phyloP scores from a whole-genome alignment of 2,113 vertebrate species.

The Struthio camelus region DNA sequence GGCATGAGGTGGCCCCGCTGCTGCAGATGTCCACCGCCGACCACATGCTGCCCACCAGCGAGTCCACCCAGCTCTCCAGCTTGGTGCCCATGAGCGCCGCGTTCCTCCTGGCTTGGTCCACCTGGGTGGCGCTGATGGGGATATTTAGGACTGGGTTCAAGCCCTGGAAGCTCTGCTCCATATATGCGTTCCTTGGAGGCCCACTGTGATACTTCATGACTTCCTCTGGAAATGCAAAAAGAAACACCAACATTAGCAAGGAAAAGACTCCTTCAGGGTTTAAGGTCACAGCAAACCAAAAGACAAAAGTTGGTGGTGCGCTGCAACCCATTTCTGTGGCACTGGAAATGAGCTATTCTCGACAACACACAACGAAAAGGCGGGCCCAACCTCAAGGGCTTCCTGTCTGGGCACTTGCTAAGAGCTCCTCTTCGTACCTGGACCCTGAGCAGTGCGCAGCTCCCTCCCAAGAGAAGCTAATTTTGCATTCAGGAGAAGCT shows the following conservation, averaged over 20 bases:
- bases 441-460: background rate
- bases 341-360: background rate
- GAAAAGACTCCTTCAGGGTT: background rate
- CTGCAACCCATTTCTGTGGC: rapidly evolving
- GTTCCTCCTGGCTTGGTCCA: conserved; percentile 87
- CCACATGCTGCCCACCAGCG: conserved; percentile 86
- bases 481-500: background rate
- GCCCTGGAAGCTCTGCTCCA: conserved; percentile 99
- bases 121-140: conserved; percentile 81
- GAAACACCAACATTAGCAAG: background rate
- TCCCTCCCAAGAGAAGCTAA: background rate
- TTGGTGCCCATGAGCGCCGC: conserved; percentile 79
- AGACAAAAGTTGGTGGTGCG: background rate
- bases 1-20: conserved; percentile 83
- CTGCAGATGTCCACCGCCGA: conserved; percentile 89
- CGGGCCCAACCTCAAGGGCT: too few relatives aligned
- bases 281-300: background rate
- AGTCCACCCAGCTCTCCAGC: conserved; percentile 91
- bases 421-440: background rate
- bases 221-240: conserved; percentile 83
- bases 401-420: background rate
- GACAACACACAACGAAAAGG: background rate
- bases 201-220: conserved; percentile 87
- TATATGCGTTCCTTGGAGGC: conserved; percentile 92
- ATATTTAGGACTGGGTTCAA: conserved; percentile 93